phyloP scores from a whole-genome alignment of 2,113 vertebrate species.

The Meleagris gallopavo region DNA sequence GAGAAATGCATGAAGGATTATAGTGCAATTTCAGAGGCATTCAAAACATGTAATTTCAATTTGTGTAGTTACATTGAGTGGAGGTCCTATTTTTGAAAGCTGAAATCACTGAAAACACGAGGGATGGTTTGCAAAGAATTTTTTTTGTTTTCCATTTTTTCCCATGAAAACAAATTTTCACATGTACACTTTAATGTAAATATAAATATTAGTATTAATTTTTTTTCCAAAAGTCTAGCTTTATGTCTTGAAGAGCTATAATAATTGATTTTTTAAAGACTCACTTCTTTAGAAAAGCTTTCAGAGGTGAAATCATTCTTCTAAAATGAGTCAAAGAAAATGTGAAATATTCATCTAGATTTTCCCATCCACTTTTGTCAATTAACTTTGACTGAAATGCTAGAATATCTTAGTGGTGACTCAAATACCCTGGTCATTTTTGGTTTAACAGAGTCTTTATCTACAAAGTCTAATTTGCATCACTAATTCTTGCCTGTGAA shows the following conservation, averaged over 20 bases:
- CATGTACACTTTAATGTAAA: neutral
- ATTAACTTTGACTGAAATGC: neutral
- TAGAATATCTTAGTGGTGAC: neutral
- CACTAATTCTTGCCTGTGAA: neutral
- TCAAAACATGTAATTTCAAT: neutral
- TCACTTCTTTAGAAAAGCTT: neutral
- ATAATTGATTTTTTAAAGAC: neutral
- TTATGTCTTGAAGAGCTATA: neutral
- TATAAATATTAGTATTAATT: neutral
- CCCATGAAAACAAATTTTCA: neutral
- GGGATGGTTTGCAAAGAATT: neutral
- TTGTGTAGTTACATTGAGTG: neutral
- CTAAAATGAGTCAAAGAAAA: neutral
- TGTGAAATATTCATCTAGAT: fast-evolving
- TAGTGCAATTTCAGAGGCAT: neutral
- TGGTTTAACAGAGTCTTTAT: neutral
- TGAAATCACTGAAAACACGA: neutral
- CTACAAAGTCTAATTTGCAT: neutral
- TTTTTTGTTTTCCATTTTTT: neutral
- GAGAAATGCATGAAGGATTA: neutral
- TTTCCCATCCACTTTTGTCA: neutral
- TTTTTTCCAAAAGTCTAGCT: neutral
- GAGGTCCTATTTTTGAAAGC: neutral
- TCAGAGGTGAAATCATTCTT: neutral
- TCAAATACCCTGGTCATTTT: neutral